Evolutionary conservation across 2,888 invertebrate genomes (phyloP).

Genomic region (Chaetogeoica ovagalla): DNA sequence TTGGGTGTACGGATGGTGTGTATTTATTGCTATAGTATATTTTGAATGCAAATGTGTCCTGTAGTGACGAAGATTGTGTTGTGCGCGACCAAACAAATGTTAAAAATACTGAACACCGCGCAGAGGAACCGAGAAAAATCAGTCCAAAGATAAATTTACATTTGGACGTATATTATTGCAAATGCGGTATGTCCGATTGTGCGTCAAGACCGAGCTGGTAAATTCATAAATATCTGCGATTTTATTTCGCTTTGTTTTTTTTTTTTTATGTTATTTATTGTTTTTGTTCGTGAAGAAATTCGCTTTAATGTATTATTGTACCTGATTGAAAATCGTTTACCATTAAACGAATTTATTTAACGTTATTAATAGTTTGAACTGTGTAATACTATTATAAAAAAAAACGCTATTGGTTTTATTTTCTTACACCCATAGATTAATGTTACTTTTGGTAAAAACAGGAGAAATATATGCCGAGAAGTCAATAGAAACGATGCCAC

Average conservation of each 20-base stretch:
- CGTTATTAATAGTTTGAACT: no score
- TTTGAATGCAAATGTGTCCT: neutral
- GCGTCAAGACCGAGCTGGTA: constrained; percentile 14
- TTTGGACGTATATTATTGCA: constrained; percentile 11
- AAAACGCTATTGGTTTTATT: neutral
- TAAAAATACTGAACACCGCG: neutral
- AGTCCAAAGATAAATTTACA: constrained; percentile 28
- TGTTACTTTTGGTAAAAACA: constrained; percentile 5
- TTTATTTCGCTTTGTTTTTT: neutral
- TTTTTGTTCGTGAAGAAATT: neutral
- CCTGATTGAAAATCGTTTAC: neutral
- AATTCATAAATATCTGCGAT: constrained; percentile 1
- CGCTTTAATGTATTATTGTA: no score
- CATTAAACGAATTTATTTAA: no score
- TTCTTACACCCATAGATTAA: neutral
- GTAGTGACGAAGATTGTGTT: constrained; percentile 15
- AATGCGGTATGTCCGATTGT: neutral
- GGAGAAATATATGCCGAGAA: constrained; percentile 36
- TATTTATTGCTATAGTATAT: neutral
- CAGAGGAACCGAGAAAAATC: constrained; percentile 8
- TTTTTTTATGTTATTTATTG: neutral
- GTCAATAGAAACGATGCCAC: constrained; percentile 11
- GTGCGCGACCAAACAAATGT: neutral
- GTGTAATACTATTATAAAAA: no score
- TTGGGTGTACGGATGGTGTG: neutral